phyloP scores from a whole-genome alignment of 2,113 vertebrate species.

The Sturnus vulgaris region DNA sequence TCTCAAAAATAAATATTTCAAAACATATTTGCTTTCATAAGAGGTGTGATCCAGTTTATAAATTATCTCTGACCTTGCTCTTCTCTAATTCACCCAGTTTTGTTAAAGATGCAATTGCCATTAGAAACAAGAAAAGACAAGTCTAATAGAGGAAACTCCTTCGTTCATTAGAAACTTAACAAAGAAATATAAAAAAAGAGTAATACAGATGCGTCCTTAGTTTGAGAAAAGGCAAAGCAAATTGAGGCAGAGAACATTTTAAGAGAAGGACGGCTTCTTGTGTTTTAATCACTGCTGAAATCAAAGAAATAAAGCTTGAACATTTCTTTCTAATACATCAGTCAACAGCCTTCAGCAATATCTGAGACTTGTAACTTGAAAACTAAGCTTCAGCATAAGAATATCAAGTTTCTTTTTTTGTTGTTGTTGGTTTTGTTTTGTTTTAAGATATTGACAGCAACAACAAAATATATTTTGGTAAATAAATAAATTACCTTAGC shows the following conservation, averaged over 20 bases:
- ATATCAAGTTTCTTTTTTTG: background rate
- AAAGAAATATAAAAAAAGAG: background rate
- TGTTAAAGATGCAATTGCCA: background rate
- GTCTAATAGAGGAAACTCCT: background rate
- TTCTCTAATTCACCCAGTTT: background rate
- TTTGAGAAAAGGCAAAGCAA: background rate
- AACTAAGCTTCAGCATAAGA: background rate
- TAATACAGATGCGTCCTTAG: background rate
- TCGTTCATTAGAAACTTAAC: rapidly evolving
- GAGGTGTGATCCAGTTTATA: too few species aligned
- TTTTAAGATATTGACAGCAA: background rate
- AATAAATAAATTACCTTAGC: conserved; percentile 82
- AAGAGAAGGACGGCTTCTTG: background rate
- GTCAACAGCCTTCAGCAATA: background rate
- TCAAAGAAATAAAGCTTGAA: background rate
- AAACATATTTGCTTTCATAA: background rate
- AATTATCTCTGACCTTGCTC: background rate
- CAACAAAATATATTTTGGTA: background rate
- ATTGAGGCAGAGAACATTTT: background rate
- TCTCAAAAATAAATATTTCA: background rate
- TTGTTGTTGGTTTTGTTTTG: background rate
- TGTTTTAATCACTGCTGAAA: background rate
- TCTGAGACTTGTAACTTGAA: background rate
- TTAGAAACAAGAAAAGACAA: background rate
- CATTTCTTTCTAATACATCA: background rate